phyloP scores from a whole-genome alignment of 2,888 invertebrate genomes.

The Tachina grossa region DNA sequence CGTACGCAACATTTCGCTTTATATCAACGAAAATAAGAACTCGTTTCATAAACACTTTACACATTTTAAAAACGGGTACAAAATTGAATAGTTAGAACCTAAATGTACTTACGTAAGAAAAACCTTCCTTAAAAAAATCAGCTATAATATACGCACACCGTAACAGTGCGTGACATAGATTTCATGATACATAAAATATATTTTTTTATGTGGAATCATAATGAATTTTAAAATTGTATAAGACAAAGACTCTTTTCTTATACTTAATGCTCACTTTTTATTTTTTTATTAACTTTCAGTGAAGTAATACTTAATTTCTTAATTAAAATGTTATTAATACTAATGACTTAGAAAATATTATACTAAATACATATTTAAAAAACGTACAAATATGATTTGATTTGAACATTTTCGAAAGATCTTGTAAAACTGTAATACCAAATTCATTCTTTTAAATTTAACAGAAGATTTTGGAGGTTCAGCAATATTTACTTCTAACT shows the following conservation, averaged over 20 bases:
- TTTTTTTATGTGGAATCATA: no score
- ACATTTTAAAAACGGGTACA: no score
- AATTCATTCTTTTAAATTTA: not conserved
- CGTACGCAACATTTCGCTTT: no score
- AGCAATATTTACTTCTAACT: not conserved
- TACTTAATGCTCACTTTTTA: not conserved
- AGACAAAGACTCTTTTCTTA: not conserved
- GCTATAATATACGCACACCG: no score
- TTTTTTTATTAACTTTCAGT: constrained; percentile 26
- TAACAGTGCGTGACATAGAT: no score
- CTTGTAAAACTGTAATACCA: not conserved
- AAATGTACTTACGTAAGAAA: no score
- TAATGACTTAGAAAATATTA: constrained; percentile 63
- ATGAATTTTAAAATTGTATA: no score
- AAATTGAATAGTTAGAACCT: no score
- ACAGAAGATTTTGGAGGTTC: not conserved
- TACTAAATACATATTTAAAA: constrained; percentile 33
- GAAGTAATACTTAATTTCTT: constrained; percentile 28
- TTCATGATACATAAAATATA: no score
- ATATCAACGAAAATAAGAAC: no score
- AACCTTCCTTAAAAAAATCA: no score
- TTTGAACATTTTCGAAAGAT: constrained; percentile 2
- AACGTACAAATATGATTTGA: not conserved
- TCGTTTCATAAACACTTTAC: no score
- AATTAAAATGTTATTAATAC: constrained; percentile 48